Evolutionary conservation across 2,888 invertebrate species (phyloP).

Genomic region (Monoplex corrugatus): DNA sequence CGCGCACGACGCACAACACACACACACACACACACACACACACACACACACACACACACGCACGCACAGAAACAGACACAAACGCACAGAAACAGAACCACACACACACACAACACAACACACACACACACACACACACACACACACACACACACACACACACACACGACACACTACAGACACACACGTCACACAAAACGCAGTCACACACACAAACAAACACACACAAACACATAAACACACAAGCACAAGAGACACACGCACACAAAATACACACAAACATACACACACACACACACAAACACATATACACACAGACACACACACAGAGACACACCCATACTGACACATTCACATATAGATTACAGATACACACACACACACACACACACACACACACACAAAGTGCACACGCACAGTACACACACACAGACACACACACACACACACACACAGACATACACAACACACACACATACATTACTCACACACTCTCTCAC

Average conservation of each 20-base stretch:
- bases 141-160: not conserved
- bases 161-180: not conserved
- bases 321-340: no score
- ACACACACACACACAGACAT: not conserved
- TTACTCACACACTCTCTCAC: not conserved
- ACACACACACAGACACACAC: not conserved
- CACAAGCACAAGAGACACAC: no score
- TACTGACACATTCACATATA: no score
- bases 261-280: not conserved
- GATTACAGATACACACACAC: no score
- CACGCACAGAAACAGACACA: no score
- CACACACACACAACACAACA: no score
- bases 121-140: slow-evolving; percentile 5
- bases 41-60: no score
- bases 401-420: not conserved
- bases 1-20: no score
- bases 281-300: not conserved
- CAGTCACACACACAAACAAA: not conserved
- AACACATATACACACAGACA: not conserved
- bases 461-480: slow-evolving; percentile 4
- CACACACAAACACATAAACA: not conserved
- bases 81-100: no score
- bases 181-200: not conserved
- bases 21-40: no score
- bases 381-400: no score